Evolutionary conservation across 2,797 vertebrate genomes (phyloP).

Genomic region (Cyclura pinguis): DNA sequence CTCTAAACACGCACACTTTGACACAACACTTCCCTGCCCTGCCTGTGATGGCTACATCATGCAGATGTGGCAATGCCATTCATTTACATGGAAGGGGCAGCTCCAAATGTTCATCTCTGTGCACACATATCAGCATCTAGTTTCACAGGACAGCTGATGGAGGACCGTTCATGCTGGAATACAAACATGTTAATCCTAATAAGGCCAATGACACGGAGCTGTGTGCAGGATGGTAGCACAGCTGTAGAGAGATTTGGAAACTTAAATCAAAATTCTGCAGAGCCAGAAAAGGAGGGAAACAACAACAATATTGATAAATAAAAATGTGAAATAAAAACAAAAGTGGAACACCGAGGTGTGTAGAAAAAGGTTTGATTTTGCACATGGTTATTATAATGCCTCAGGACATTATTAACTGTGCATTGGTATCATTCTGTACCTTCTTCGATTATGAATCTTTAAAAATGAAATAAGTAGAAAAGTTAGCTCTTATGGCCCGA

Average conservation of each 20-base stretch:
- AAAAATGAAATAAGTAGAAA: too few relatives aligned
- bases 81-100: background rate
- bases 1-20: too few relatives aligned
- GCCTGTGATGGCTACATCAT: background rate
- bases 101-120: background rate
- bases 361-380: background rate
- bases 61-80: background rate
- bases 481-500: too few relatives aligned
- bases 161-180: background rate
- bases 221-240: background rate
- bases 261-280: background rate
- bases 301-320: background rate
- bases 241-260: background rate
- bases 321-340: background rate
- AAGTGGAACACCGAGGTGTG: background rate
- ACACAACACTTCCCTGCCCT: background rate
- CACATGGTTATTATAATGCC: background rate
- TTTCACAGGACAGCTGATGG: background rate
- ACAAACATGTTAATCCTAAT: background rate
- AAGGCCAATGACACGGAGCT: background rate
- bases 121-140: too few relatives aligned
- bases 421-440: background rate
- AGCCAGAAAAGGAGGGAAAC: background rate
- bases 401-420: background rate
- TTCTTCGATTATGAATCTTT: background rate